A percentile compares a stretch with the other conserved stretches of the same genome.
phyloP scores from a whole-genome alignment of 92 coral and sea anemone genomes.

The Phenganax stokvisi region DNA sequence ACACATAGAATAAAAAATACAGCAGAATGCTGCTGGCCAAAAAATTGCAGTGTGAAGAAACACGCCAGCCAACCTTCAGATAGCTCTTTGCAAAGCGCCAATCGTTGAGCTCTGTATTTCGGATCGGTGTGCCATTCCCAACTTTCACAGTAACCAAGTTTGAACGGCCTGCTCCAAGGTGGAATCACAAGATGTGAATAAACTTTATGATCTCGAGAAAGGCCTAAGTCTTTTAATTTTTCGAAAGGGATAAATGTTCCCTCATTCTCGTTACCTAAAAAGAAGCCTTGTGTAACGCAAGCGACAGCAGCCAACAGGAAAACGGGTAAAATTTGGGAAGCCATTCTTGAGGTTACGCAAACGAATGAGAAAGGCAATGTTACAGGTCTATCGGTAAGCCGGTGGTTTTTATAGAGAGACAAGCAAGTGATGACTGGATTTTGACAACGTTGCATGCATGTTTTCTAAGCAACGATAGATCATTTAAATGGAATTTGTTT shows the following conservation, averaged over 20 bases:
- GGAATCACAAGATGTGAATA: constrained; percentile 89
- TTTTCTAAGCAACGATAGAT: constrained; percentile 14
- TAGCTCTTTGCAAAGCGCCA: constrained; percentile 77
- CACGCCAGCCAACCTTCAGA: constrained; percentile 58
- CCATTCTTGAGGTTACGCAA: background rate
- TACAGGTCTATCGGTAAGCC: background rate
- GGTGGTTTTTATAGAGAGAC: constrained; percentile 16
- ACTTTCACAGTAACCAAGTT: constrained; percentile 85
- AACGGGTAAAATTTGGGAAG: constrained; percentile 9
- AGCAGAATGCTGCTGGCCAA: background rate
- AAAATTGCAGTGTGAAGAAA: too few relatives aligned
- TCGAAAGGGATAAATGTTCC: constrained; percentile 40
- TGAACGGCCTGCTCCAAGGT: constrained; percentile 94
- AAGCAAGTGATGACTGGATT: constrained; percentile 10
- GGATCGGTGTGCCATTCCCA: constrained; percentile 99
- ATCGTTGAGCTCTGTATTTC: constrained; percentile 74
- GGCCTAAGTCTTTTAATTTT: constrained; percentile 49
- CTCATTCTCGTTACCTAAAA: constrained; percentile 21
- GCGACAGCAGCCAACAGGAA: background rate
- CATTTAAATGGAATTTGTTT: constrained; percentile 23
- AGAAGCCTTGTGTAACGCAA: background rate
- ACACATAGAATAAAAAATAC: background rate
- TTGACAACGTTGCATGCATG: constrained; percentile 35
- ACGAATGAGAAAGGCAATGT: background rate
- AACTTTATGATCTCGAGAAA: constrained; percentile 65